phyloP scores from a whole-genome alignment of 2,113 vertebrate species.

The Passerina amoena region DNA sequence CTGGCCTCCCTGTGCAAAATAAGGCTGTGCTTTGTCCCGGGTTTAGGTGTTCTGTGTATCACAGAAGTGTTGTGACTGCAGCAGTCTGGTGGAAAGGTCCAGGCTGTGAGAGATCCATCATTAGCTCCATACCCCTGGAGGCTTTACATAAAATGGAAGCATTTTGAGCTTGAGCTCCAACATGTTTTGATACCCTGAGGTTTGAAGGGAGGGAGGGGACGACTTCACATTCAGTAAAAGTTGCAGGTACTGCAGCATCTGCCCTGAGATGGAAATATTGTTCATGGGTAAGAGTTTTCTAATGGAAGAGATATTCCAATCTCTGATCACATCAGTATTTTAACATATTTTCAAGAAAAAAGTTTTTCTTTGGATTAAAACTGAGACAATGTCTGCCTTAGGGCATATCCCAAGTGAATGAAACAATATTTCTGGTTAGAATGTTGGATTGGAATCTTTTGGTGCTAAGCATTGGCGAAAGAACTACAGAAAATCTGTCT shows the following conservation, averaged over 20 bases:
- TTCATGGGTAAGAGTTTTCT: neutral
- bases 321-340: neutral
- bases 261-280: neutral
- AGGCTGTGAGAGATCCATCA: neutral
- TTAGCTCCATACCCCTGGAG: neutral
- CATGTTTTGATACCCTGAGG: neutral
- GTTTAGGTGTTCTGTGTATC: neutral
- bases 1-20: neutral
- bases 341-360: neutral
- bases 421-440: neutral
- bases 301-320: neutral
- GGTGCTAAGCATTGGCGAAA: neutral
- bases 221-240: neutral
- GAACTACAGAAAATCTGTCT: neutral
- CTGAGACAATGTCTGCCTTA: neutral
- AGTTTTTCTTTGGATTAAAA: neutral
- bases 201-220: neutral
- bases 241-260: neutral
- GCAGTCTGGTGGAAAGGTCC: neutral
- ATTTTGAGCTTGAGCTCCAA: neutral
- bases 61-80: accelerated
- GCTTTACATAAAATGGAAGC: neutral
- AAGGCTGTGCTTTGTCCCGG: neutral
- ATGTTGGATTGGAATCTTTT: neutral
- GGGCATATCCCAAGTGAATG: neutral